phyloP scores from a whole-genome alignment of 1,140 invertebrate genomes.

The Panulirus ornatus region DNA sequence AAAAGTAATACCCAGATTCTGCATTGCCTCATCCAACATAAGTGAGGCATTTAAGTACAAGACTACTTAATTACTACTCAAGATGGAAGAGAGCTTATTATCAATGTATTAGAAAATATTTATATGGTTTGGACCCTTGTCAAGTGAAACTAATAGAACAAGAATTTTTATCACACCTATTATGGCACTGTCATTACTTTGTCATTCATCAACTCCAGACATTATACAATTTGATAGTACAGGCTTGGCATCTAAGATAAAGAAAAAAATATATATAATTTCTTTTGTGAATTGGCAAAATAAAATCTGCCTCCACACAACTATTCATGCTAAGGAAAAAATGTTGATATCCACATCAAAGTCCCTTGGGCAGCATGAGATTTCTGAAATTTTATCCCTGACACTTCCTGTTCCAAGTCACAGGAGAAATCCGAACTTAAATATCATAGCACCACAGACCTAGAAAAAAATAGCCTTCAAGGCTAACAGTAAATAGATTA shows the following conservation, averaged over 20 bases:
- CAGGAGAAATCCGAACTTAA: no score
- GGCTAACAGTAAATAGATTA: not conserved
- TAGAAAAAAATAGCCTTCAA: slow-evolving; percentile 29
- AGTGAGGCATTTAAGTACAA: not conserved
- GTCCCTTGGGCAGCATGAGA: no score
- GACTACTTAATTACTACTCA: not conserved
- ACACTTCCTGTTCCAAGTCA: no score
- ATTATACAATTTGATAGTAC: no score
- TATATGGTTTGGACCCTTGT: slow-evolving; percentile 40
- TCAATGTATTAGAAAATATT: slow-evolving; percentile 21
- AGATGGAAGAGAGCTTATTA: not conserved
- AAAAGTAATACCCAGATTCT: not conserved
- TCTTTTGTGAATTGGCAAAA: no score
- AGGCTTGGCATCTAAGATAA: no score
- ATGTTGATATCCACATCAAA: no score
- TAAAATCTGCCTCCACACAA: no score
- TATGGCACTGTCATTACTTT: not conserved
- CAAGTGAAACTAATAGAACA: not conserved
- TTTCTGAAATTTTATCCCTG: no score
- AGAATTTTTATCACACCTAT: not conserved
- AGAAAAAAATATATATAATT: no score
- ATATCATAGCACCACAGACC: slow-evolving; percentile 7
- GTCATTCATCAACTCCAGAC: not conserved
- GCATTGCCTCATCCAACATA: not conserved
- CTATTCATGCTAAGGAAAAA: no score